phyloP scores from a whole-genome alignment of 2,113 vertebrate genomes.

The Lagenorhynchus albirostris region DNA sequence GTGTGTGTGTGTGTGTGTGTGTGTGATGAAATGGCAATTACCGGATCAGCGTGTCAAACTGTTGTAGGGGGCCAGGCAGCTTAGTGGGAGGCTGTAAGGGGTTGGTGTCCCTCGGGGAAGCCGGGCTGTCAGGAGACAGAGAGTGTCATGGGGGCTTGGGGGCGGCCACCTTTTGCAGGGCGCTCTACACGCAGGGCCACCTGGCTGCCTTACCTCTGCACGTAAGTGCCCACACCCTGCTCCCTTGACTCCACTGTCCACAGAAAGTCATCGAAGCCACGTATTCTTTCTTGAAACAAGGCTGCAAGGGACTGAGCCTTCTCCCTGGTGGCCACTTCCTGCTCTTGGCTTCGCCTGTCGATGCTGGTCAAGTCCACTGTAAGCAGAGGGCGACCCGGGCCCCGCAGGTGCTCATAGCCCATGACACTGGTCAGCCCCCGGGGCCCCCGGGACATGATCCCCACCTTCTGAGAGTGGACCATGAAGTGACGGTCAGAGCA shows the following conservation, averaged over 20 bases:
- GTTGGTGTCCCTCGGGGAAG: constrained; percentile 64
- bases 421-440: background rate
- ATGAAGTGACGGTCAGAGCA: background rate
- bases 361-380: constrained; percentile 95
- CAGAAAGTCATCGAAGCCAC: constrained; percentile 86
- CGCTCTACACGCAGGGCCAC: accelerated
- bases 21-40: constrained; percentile 63
- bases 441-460: background rate
- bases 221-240: background rate
- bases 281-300: constrained; percentile 88
- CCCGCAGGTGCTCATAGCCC: background rate
- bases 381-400: constrained; percentile 16
- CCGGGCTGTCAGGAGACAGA: constrained; percentile 61
- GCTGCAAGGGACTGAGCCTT: constrained; percentile 83
- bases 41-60: constrained; percentile 90
- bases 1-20: accelerated
- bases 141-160: background rate
- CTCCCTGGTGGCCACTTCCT: constrained; percentile 85
- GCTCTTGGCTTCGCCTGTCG: constrained; percentile 87
- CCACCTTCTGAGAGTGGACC: background rate
- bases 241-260: constrained; percentile 82
- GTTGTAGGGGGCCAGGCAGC: constrained; percentile 86
- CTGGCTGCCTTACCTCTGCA: constrained; percentile 66
- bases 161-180: accelerated
- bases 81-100: constrained; percentile 64